These are phyloP conservation scores for Indicator maculatus DNA, from an alignment of 2,113 vertebrate species.

Conservation along the genomic window DNA sequence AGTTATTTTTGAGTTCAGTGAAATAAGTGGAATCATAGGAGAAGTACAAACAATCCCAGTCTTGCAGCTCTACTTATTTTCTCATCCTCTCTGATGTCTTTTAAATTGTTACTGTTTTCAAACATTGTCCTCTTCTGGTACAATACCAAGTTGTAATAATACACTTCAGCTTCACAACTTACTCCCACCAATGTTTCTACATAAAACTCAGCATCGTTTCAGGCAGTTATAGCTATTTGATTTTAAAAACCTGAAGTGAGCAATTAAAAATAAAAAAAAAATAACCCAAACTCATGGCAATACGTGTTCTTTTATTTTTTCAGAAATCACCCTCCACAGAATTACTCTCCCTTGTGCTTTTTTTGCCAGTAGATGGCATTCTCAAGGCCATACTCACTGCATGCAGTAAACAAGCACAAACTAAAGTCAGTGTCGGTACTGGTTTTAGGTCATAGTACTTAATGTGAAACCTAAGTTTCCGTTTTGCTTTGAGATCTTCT, in stretches of 20 bases:
- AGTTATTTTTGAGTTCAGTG: neutral
- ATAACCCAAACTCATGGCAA: neutral
- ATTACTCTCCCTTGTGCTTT: neutral
- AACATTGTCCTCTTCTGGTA: neutral
- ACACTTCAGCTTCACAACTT: neutral
- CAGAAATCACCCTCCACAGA: neutral
- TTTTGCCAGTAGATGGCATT: slow-evolving; percentile 69
- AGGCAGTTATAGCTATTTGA: neutral
- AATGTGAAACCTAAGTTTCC: neutral
- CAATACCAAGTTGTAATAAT: neutral
- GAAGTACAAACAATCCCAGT: neutral
- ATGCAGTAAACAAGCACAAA: neutral
- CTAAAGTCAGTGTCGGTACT: neutral
- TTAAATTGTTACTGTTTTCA: neutral
- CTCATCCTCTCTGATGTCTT: neutral
- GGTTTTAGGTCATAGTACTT: neutral
- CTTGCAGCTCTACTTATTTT: neutral
- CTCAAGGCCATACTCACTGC: neutral
- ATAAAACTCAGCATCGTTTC: neutral
- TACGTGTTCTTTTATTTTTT: neutral
- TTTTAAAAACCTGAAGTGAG: neutral
- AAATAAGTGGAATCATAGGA: neutral
- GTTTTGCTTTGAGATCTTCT: neutral
- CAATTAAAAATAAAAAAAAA: neutral
- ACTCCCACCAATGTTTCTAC: neutral